phyloP scores from a whole-genome alignment of 2,888 invertebrate species.

The Chrysolina oricalcia region DNA sequence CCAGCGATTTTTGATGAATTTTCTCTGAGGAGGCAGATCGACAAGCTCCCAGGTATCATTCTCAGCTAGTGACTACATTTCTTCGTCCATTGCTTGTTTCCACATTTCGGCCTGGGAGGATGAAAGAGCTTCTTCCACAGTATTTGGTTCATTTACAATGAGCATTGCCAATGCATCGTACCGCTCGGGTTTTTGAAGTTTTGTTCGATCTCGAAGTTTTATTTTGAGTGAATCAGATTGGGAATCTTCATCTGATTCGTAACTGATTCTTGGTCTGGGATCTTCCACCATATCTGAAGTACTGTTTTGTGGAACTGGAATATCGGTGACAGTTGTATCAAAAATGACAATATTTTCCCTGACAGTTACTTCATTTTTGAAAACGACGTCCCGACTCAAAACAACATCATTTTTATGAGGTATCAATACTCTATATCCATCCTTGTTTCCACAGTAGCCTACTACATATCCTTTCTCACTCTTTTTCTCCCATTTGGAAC shows the following conservation, averaged over 20 bases:
- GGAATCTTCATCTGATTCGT: too few species aligned
- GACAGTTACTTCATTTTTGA: neutral
- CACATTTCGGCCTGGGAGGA: constrained; percentile 17
- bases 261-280: too few species aligned
- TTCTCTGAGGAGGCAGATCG: constrained; percentile 33
- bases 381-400: constrained; percentile 21
- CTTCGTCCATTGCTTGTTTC: constrained; percentile 41
- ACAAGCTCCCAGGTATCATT: constrained; percentile 45
- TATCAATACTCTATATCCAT: constrained; percentile 32
- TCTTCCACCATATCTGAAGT: too few species aligned
- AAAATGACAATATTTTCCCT: too few species aligned
- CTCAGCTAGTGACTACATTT: too few species aligned
- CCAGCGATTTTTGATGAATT: constrained; percentile 45
- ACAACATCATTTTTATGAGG: constrained; percentile 4
- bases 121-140: neutral
- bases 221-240: too few species aligned
- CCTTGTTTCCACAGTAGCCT: constrained; percentile 30
- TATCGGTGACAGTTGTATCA: too few species aligned
- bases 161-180: neutral
- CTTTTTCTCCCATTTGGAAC: constrained; percentile 25
- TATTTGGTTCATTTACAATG: neutral
- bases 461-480: constrained; percentile 18
- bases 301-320: too few species aligned
- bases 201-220: neutral
- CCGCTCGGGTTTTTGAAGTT: neutral